Conservation (phyloP, 2,113 vertebrate genomes). For the Zapornia atra region DNA sequence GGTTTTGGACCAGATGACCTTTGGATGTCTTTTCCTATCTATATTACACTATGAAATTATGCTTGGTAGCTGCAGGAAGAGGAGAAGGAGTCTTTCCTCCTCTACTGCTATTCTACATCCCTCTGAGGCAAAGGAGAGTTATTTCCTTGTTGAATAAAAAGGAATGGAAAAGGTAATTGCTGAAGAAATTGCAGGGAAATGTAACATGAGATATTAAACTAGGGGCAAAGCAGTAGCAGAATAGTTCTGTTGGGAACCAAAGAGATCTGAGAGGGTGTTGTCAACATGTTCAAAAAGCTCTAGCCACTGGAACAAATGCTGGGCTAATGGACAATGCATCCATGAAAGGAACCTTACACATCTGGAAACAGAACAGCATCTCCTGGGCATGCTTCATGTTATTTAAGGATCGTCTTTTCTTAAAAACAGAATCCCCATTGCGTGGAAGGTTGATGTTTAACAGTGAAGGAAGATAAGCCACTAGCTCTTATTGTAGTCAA, state of each 20-base stretch:
- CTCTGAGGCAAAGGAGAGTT: background rate
- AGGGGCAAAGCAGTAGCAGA: background rate
- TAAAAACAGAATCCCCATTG: background rate
- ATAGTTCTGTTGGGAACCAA: background rate
- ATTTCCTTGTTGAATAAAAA: background rate
- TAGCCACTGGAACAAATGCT: background rate
- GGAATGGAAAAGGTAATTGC: background rate
- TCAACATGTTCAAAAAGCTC: background rate
- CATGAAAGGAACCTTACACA: background rate
- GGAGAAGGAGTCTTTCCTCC: background rate
- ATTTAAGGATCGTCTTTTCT: background rate
- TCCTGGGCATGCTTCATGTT: background rate
- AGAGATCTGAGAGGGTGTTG: background rate
- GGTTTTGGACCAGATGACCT: background rate
- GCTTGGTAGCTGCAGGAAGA: background rate
- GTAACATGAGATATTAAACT: background rate
- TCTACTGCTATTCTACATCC: background rate
- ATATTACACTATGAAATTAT: background rate
- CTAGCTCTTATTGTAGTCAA: background rate
- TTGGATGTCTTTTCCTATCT: background rate
- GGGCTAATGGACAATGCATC: background rate
- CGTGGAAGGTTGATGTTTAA: background rate
- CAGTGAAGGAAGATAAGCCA: background rate
- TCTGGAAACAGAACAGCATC: background rate
- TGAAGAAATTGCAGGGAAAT: background rate